These are phyloP conservation scores for Aphelinus atriplicis DNA, from an alignment of 1,140 invertebrate species.

Conservation along the genomic window DNA sequence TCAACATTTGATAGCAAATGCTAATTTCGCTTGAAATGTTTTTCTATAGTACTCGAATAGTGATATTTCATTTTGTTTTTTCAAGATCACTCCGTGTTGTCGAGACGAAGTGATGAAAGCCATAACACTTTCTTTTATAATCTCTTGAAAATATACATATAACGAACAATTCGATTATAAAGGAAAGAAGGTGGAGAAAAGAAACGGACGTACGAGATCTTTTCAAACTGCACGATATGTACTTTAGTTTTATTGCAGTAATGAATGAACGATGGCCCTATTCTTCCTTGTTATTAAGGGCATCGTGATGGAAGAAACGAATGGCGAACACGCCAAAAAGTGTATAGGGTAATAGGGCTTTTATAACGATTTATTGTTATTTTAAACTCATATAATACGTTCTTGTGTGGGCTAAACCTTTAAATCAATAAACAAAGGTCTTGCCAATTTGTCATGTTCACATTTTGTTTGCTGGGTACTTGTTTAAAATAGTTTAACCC, in stretches of 20 bases:
- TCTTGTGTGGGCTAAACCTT: slow-evolving; percentile 38
- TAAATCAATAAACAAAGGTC: slow-evolving; percentile 32
- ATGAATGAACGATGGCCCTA: slow-evolving; percentile 25
- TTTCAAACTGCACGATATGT: slow-evolving; percentile 35
- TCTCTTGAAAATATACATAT: slow-evolving; percentile 30
- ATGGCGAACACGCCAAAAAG: slow-evolving; percentile 33
- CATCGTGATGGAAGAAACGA: slow-evolving; percentile 33
- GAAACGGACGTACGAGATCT: slow-evolving; percentile 26
- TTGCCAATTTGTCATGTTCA: slow-evolving; percentile 40
- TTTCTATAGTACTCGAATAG: slow-evolving; percentile 39
- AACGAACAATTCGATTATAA: slow-evolving; percentile 35
- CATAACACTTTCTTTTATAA: slow-evolving; percentile 41
- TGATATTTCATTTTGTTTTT: slow-evolving; percentile 40
- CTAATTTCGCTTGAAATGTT: slow-evolving; percentile 25
- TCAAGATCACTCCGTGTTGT: slow-evolving; percentile 33
- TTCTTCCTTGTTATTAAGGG: slow-evolving; percentile 36
- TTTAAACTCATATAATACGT: slow-evolving; percentile 38
- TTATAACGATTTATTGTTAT: slow-evolving; percentile 41
- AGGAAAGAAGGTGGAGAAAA: slow-evolving; percentile 29
- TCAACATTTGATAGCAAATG: slow-evolving; percentile 25
- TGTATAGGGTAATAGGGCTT: slow-evolving; percentile 39
- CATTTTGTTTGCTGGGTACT: slow-evolving; percentile 40
- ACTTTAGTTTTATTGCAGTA: slow-evolving; percentile 40
- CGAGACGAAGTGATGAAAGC: slow-evolving; percentile 33
- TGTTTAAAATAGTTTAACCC: slow-evolving; percentile 41